Conservation (phyloP, 2,113 vertebrate genomes). For the Marmota monax region DNA sequence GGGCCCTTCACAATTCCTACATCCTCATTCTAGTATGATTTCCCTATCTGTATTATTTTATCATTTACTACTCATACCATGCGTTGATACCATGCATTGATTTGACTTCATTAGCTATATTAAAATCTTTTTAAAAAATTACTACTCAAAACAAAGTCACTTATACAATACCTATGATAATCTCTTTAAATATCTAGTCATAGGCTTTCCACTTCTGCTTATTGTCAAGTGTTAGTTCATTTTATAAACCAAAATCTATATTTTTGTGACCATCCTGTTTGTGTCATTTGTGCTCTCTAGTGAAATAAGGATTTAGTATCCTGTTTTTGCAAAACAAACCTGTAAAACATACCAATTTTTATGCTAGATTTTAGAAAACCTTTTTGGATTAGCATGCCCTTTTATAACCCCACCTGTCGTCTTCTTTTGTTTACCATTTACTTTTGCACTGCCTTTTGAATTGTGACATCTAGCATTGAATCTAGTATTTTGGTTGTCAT, state of each 20-base stretch:
- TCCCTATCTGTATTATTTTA: not conserved
- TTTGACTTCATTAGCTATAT: not conserved
- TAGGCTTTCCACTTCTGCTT: not conserved
- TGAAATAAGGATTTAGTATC: not conserved
- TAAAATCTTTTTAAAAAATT: not conserved
- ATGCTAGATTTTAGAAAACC: not conserved
- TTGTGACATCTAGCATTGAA: not conserved
- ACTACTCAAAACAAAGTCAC: not conserved
- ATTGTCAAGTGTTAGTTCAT: not conserved
- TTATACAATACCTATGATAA: not conserved
- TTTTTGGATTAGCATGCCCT: not conserved
- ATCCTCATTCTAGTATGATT: not conserved
- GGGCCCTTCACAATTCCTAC: not conserved
- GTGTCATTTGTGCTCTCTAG: not conserved
- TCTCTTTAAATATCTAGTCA: not conserved
- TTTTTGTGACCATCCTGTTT: not conserved
- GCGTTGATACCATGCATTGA: not conserved
- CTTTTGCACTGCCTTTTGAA: not conserved
- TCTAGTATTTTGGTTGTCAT: not conserved
- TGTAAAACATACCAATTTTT: not conserved
- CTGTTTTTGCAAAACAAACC: not conserved
- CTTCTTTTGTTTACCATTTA: not conserved
- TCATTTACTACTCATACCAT: not conserved
- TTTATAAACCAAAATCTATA: not conserved
- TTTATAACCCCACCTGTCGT: not conserved